These are phyloP conservation scores for Cataglyphis hispanica DNA, from an alignment of 1,140 invertebrate genomes.

Conservation along the genomic window DNA sequence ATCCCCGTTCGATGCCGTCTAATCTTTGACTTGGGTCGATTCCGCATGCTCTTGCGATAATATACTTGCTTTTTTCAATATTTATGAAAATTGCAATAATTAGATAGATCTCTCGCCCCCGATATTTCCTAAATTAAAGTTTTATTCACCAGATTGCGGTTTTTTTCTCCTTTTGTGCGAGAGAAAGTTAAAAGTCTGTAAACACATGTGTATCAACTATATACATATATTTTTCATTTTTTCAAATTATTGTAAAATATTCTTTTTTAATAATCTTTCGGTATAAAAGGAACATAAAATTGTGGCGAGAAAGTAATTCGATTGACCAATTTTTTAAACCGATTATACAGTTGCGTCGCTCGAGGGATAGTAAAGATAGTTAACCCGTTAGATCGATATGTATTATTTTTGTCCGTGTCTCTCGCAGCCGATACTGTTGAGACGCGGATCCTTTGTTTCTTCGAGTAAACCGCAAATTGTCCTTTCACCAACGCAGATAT, in stretches of 20 bases:
- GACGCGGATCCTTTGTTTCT: background rate
- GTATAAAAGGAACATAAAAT: background rate
- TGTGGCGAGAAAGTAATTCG: background rate
- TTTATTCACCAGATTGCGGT: no score
- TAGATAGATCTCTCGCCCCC: background rate
- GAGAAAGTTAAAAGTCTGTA: background rate
- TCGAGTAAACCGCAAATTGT: background rate
- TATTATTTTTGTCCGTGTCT: slow-evolving; percentile 53
- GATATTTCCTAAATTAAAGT: no score
- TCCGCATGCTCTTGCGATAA: background rate
- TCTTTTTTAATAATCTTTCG: background rate
- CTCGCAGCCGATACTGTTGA: slow-evolving; percentile 12
- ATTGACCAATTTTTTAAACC: slow-evolving; percentile 16
- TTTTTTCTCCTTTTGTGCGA: background rate
- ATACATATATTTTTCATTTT: no score
- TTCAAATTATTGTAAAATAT: background rate
- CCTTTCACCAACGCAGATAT: background rate
- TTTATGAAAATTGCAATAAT: background rate
- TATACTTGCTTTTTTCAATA: background rate
- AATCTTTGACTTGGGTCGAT: slow-evolving; percentile 21
- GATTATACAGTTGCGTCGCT: slow-evolving; percentile 36
- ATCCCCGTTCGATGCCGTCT: background rate
- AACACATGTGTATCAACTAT: background rate
- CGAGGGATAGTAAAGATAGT: slow-evolving; percentile 44
- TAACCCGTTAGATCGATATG: slow-evolving; percentile 52